Evolutionary conservation across 1,140 invertebrate species (phyloP).

Genomic region (Ceratosolen solmsi): DNA sequence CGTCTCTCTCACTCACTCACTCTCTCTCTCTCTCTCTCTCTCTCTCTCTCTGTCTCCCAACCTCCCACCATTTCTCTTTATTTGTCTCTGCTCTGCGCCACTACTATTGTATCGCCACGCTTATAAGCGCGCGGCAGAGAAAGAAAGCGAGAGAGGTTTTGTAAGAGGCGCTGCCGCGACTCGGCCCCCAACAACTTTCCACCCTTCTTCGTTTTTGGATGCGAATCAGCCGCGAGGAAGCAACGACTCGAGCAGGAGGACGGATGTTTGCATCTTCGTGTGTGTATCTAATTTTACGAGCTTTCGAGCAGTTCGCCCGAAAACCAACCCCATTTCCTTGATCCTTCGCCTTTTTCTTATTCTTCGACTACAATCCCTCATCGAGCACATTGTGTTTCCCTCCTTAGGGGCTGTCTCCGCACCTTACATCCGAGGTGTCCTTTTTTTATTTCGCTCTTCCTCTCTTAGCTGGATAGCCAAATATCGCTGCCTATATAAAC

Average conservation of each 20-base stretch:
- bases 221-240: constrained; percentile 17
- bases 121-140: neutral
- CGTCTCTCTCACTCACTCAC: neutral
- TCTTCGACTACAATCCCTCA: neutral
- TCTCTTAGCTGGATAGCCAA: neutral
- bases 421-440: neutral
- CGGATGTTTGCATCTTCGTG: constrained; percentile 5
- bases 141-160: neutral
- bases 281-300: constrained; percentile 49
- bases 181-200: constrained; percentile 30
- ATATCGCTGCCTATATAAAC: neutral
- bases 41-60: neutral
- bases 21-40: neutral
- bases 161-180: neutral
- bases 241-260: constrained; percentile 2
- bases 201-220: constrained; percentile 28
- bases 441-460: constrained; percentile 25
- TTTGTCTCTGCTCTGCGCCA: neutral
- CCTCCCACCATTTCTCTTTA: too few relatives aligned
- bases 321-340: constrained; percentile 15
- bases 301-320: constrained; percentile 23
- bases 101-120: neutral
- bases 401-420: neutral
- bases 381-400: neutral
- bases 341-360: constrained; percentile 10